phyloP scores from a whole-genome alignment of 2,888 invertebrate species.

The Carpatolechia fugitivella region DNA sequence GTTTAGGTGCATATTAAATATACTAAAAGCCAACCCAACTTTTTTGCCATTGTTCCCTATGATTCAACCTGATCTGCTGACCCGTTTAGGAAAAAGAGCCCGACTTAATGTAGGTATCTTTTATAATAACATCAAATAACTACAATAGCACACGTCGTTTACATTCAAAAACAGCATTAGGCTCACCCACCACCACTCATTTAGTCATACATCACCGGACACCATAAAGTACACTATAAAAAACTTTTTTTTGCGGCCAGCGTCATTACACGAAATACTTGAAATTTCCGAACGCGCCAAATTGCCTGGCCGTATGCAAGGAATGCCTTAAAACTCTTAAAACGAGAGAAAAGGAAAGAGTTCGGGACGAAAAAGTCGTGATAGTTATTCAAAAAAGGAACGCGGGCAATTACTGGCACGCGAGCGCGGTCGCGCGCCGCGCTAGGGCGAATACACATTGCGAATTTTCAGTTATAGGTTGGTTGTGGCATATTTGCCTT shows the following conservation, averaged over 20 bases:
- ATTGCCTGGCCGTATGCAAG: constrained; percentile 67
- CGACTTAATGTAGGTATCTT: no score
- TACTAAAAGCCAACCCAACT: no score
- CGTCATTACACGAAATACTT: constrained; percentile 52
- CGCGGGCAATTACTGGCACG: constrained; percentile 76
- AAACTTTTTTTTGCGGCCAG: constrained; percentile 18
- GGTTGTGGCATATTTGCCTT: background rate
- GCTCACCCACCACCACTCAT: constrained; percentile 30
- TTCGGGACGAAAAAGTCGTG: constrained; percentile 78
- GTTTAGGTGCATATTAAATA: no score
- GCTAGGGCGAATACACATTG: constrained; percentile 50
- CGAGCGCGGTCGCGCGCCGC: constrained; percentile 73
- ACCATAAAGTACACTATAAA: constrained; percentile 26
- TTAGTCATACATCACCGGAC: constrained; percentile 35
- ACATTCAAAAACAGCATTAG: constrained; percentile 21
- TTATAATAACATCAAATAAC: no score
- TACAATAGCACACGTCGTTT: no score
- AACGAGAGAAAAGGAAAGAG: constrained; percentile 58
- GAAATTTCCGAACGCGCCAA: constrained; percentile 64
- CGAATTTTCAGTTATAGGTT: background rate
- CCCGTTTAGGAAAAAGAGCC: no score
- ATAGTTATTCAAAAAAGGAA: constrained; percentile 77
- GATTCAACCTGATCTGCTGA: no score
- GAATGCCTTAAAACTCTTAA: constrained; percentile 52
- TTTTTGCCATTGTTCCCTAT: no score